Percentiles rank a stretch among this genome's conserved stretches.
These are phyloP conservation scores for Drosophila atripex DNA, from an alignment of 2,888 invertebrate genomes.

Conservation along the genomic window DNA sequence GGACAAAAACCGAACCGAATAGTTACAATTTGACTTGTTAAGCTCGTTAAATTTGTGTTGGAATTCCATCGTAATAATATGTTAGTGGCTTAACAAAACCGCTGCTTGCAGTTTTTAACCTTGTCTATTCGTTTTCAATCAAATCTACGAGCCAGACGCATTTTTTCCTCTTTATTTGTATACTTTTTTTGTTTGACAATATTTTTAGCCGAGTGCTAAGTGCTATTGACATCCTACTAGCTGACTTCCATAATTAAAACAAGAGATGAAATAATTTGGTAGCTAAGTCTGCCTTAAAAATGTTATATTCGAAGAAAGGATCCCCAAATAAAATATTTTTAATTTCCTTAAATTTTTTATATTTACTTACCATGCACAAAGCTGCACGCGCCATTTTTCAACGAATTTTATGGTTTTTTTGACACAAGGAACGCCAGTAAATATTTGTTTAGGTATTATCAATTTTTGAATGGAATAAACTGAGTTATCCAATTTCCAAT, in stretches of 20 bases:
- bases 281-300: background rate
- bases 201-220: conserved; percentile 30
- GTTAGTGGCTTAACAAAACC: conserved; percentile 1
- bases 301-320: background rate
- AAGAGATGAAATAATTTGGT: conserved; percentile 12
- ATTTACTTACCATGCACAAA: conserved; percentile 83
- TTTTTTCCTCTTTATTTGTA: conserved; percentile 18
- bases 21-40: conserved; percentile 27
- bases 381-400: conserved; percentile 83
- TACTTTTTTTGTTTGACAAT: conserved; percentile 22
- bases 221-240: conserved; percentile 5
- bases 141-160: conserved; percentile 17
- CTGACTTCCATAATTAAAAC: background rate
- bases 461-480: conserved; percentile 62
- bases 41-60: conserved; percentile 17
- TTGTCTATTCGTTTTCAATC: conserved; percentile 16
- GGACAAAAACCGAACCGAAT: conserved; percentile 15
- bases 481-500: conserved; percentile 69
- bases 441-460: conserved; percentile 48
- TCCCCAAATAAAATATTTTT: background rate
- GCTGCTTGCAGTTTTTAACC: conserved; percentile 8
- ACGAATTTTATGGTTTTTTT: conserved; percentile 60
- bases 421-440: conserved; percentile 80
- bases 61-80: conserved; percentile 13
- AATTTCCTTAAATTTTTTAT: background rate